Percentiles rank a stretch among this genome's conserved stretches.
These are phyloP conservation scores for Himantopus leucocephalus DNA, from an alignment of 2,113 vertebrate species.

Conservation along the genomic window DNA sequence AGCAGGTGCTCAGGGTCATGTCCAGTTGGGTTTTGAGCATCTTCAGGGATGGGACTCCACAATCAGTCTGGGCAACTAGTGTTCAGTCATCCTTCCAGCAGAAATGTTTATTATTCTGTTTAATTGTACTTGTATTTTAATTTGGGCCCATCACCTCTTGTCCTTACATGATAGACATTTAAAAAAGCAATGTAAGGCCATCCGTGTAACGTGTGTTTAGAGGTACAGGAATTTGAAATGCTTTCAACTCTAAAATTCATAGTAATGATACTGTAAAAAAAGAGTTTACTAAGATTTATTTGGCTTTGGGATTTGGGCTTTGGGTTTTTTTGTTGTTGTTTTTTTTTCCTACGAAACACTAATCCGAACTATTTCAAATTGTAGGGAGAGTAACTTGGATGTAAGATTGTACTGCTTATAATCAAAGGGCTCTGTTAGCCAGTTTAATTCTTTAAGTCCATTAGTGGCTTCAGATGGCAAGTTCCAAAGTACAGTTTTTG, in stretches of 20 bases:
- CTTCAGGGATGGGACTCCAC: too few species aligned
- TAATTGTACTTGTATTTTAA: not conserved
- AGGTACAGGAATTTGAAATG: not conserved
- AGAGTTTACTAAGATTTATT: not conserved
- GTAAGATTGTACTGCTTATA: not conserved
- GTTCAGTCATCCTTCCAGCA: not conserved
- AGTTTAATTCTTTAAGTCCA: not conserved
- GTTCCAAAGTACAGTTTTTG: not conserved
- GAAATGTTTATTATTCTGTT: not conserved
- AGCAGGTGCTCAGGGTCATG: not conserved
- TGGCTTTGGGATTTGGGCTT: not conserved
- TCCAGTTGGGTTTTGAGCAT: not conserved
- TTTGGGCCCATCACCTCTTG: not conserved
- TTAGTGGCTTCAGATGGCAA: not conserved
- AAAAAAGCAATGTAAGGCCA: not conserved
- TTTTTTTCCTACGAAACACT: not conserved
- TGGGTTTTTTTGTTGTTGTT: not conserved
- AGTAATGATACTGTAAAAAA: not conserved
- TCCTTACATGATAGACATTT: not conserved
- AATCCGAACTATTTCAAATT: not conserved
- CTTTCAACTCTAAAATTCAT: not conserved
- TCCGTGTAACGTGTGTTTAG: fast-evolving
- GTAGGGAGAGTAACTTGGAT: not conserved
- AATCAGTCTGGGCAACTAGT: too few species aligned
- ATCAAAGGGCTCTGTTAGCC: not conserved